Base-by-base conservation (phyloP, 2,888 invertebrate genomes). In the Temnothorax rugatulus region DNA sequence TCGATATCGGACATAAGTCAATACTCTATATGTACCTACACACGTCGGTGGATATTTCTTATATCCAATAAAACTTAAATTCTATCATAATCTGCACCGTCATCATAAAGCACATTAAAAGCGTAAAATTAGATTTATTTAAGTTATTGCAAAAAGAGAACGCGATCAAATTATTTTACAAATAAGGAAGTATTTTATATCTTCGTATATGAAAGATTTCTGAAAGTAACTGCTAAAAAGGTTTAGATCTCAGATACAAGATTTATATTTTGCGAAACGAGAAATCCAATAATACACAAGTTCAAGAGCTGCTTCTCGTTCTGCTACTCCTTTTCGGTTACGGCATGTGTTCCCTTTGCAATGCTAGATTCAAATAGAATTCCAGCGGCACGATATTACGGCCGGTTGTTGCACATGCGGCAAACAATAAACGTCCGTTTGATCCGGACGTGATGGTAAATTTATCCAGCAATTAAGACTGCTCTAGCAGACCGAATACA, bases 391-490 rank as follows among this genome's bases (percentile, higher is more conserved):
- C 25, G 61, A 57, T 77, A 87, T 87, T 85, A 76, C 47, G 73
- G 47, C 34, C 76, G 34, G 73, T 73, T 83, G 66, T 52, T 64
- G 38, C 50, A 34, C 59, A 69, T 77, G 64, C 47, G 73, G 73
- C 71, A 25, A 25, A 54, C 79, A 79, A 85, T 83, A 82, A 84
- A 79, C 57, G 68, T 77, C 64, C 63, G 77, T 82, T 83, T 84
- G 82, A 87, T 88, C 76, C 79, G 81, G 68, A 69, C 71, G 64
- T 21, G 63, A 69, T 74, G 82, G 81, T 66, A 85, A 88, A 88
- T 88, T 85, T 88, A 86, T 81, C 82, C 79, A 77, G 74, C 61
- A 84, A 85, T 88, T 88, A 88, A 85, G 84, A 61, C 77, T 83
- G 47, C 61, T 61, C 83, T 86, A 83, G 71, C 75, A 63, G 74